phyloP scores from a whole-genome alignment of 37 sponge, comb jelly and placozoan genomes.

The Tethya wilhelma region DNA sequence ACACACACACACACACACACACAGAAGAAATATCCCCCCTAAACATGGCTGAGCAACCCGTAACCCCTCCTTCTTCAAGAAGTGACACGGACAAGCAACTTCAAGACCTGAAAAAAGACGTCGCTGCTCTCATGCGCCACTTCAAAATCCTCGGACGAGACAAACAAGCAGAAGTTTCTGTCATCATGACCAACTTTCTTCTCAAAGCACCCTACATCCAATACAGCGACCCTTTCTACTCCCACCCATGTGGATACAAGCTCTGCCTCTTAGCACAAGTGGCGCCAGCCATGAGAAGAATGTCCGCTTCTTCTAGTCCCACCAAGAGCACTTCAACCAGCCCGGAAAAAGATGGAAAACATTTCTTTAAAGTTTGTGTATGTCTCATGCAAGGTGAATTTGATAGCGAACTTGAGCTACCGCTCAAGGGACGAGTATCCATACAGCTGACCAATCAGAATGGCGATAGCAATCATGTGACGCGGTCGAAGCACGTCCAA shows the following conservation, averaged over 20 bases:
- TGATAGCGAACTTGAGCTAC: not conserved
- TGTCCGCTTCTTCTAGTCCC: too few relatives aligned
- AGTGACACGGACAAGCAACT: not conserved
- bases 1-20: too few relatives aligned
- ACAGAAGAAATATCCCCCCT: too few relatives aligned
- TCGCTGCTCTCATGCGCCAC: not conserved
- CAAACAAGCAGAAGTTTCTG: not conserved
- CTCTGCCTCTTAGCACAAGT: not conserved
- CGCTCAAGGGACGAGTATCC: not conserved
- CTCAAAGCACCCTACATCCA: not conserved
- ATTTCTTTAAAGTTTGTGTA: not conserved
- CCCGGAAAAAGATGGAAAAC: not conserved
- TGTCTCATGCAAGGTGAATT: slow-evolving; percentile 15
- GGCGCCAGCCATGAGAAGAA: too few relatives aligned
- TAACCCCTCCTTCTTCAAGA: not conserved
- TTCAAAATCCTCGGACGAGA: not conserved
- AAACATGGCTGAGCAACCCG: not conserved
- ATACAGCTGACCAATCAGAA: slow-evolving; percentile 4
- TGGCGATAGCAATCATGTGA: not conserved
- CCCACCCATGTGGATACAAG: slow-evolving; percentile 20
- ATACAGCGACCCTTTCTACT: slow-evolving; percentile 10
- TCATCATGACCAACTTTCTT: not conserved
- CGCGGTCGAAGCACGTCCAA: not conserved
- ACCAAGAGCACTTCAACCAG: too few relatives aligned
- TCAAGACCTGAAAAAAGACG: not conserved